Evolutionary conservation across 2,888 invertebrate genomes (phyloP), one percentile per base, ranked within the genome.

Genomic region (Synergus gifuensis): DNA sequence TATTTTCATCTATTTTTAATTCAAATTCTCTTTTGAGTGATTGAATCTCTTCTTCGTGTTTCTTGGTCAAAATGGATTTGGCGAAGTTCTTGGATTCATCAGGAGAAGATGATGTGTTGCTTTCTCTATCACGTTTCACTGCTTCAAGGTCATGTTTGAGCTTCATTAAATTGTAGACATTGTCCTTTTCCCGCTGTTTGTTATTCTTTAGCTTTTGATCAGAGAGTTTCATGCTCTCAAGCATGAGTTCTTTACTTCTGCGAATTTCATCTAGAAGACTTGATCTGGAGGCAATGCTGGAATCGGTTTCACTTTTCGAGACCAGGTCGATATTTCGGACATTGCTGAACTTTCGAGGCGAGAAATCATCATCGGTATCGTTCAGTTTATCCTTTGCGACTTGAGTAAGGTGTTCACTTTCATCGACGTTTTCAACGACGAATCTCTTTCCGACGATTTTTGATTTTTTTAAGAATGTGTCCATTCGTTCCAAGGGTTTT

Each of bases 21-120:
- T 94, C 93, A 86, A 95, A 93, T 77, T 95, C 94, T 83, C 94
- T 93, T 85, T 94, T 94, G 76, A 94, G 91, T 83, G 91, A 88
- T 85, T 94, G 93, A 83, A 94, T 91, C 89, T 94, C 94, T 79
- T 93, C 93, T 87, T 94, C 93, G 16, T 92, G 90, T 63, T 91
- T 90, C 28, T 86, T 87, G 80, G 89, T 88, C 79, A 88, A 78
- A 67, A 80, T 81, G 4, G 66, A 86, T 60, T 91, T 92, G 3
- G 22, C 0, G 8, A 89, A 86, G 36, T 91, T 90, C 2, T 93
- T 60, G 93, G 92, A 85, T 94, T 93, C 93, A 93, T 44, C 93
- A n/a, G 36, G 12, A n/a, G 73, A 49, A n/a, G 73, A 73, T 9
- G 54, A 36, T 3, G 18, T 36, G 42, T 66, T 42, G 22, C 60